Evolutionary conservation across 2,888 invertebrate species (phyloP).

Genomic region (Homarus gammarus): DNA sequence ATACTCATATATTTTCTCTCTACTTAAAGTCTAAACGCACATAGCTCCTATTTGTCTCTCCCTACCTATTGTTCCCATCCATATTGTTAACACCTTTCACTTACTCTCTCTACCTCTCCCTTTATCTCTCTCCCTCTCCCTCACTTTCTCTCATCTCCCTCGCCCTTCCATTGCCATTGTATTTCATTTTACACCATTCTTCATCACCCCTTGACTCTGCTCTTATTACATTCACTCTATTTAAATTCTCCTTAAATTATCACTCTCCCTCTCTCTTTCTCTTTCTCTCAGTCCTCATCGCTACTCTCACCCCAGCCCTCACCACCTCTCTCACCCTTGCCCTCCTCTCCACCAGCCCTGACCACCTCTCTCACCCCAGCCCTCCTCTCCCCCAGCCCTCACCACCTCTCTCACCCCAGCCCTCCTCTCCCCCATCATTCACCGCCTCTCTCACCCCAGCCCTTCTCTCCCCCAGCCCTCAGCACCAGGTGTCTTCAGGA

Average conservation of each 20-base stretch:
- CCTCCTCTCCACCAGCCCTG: not conserved
- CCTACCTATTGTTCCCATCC: not conserved
- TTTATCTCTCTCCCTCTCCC: not conserved
- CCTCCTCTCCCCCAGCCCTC: not conserved
- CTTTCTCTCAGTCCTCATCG: not conserved
- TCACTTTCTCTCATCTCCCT: not conserved
- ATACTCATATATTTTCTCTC: no score
- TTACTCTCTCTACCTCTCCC: no score
- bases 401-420: no score
- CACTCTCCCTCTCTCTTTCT: no score
- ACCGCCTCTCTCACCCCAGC: not conserved
- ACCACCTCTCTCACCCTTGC: not conserved
- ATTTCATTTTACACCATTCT: not conserved
- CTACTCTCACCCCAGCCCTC: not conserved
- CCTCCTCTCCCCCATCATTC: not conserved
- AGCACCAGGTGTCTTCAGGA: not conserved
- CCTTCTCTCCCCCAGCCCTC: constrained; percentile 1
- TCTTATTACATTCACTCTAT: no score
- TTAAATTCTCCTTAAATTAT: no score
- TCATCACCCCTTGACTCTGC: no score
- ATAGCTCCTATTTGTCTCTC: not conserved
- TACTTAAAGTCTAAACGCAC: no score
- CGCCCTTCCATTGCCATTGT: not conserved
- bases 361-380: not conserved
- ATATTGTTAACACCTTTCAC: no score